phyloP scores from a whole-genome alignment of 2,113 vertebrate genomes.

The Proterorhinus semilunaris region DNA sequence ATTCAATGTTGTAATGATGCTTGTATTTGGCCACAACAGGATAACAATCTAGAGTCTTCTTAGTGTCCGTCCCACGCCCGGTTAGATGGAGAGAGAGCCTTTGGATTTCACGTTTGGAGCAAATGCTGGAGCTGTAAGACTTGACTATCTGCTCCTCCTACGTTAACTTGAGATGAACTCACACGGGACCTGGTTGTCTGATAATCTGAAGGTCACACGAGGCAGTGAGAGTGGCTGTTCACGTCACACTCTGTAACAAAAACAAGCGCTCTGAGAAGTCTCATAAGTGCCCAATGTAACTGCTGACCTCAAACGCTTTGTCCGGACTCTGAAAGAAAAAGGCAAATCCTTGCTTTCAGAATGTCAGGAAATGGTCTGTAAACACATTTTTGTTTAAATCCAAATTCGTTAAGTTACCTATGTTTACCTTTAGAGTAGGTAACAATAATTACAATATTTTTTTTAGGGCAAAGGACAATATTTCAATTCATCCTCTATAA shows the following conservation, averaged over 20 bases:
- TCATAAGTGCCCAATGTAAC: background rate
- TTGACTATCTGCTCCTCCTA: conserved; percentile 18
- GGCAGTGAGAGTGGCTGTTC: conserved; percentile 5
- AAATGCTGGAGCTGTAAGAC: background rate
- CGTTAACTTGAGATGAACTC: conserved; percentile 24
- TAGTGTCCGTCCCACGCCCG: too few relatives aligned
- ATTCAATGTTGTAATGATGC: too few relatives aligned
- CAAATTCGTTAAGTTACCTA: too few relatives aligned
- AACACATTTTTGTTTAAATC: too few relatives aligned
- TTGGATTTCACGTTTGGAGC: too few relatives aligned
- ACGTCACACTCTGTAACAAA: background rate
- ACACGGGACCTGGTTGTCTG: conserved; percentile 30
- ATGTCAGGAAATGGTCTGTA: background rate
- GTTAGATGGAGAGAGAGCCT: too few relatives aligned
- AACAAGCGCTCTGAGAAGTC: background rate
- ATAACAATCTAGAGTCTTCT: too few relatives aligned
- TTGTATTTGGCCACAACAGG: too few relatives aligned
- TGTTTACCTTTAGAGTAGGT: too few relatives aligned
- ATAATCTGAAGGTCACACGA: conserved; percentile 43
- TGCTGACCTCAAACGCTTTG: background rate
- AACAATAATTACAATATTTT: too few relatives aligned
- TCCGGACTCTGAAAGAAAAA: background rate
- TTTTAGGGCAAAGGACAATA: too few relatives aligned
- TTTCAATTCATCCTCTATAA: too few relatives aligned
- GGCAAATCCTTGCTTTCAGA: background rate